phyloP scores from a whole-genome alignment of 2,797 vertebrate species.

The Fratercula arctica region DNA sequence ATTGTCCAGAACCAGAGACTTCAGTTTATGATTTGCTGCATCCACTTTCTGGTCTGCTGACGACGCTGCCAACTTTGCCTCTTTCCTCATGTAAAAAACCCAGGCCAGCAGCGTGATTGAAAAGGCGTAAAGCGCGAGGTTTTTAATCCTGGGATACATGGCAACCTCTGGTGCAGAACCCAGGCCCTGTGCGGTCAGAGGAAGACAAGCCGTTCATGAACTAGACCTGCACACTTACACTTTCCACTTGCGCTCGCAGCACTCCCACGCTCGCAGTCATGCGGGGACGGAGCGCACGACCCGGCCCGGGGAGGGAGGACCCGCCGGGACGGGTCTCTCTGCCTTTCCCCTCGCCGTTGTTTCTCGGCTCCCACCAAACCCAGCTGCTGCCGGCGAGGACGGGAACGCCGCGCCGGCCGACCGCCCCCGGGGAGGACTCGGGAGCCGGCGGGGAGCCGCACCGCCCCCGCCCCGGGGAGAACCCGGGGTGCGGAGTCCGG shows the following conservation, averaged over 20 bases:
- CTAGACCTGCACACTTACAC: fast-evolving
- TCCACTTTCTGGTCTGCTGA: background rate
- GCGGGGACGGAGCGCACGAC: background rate
- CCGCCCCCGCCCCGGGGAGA: too few relatives aligned
- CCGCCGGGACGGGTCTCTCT: background rate
- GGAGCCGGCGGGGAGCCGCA: background rate
- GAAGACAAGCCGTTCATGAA: background rate
- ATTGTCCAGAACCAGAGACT: background rate
- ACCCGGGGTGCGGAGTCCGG: background rate
- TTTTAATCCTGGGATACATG: constrained; percentile 62
- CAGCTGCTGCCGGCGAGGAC: background rate
- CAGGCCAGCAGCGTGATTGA: constrained; percentile 27
- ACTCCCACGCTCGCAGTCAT: background rate
- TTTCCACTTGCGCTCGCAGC: background rate
- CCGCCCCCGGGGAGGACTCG: background rate
- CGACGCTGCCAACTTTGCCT: background rate
- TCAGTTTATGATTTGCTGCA: background rate
- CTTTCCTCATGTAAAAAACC: constrained; percentile 61
- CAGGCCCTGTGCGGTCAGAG: background rate
- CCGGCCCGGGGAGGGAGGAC: background rate
- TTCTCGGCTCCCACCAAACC: background rate
- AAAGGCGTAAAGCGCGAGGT: constrained; percentile 22
- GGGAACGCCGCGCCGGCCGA: background rate
- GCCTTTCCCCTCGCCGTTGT: background rate
- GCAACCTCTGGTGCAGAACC: background rate